Conservation (phyloP, 2,797 vertebrate species). For the Xenops minutus region DNA sequence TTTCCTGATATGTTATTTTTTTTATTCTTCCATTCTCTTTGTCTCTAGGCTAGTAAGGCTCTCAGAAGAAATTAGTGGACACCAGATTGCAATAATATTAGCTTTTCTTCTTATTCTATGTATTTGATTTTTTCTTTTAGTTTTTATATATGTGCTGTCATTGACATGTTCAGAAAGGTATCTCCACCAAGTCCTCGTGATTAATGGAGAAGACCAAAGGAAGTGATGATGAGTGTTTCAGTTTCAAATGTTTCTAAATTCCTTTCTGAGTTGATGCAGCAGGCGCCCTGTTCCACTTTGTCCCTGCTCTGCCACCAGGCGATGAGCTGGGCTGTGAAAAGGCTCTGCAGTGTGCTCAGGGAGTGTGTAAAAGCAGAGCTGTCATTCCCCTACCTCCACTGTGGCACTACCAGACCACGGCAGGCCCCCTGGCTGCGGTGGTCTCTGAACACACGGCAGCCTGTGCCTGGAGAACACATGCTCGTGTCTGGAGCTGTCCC, state of each 20-base stretch:
- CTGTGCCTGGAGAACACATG: neutral
- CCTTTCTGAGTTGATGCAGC: neutral
- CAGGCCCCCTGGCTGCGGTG: neutral
- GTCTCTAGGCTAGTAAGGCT: neutral
- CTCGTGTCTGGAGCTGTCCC: neutral
- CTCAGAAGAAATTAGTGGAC: neutral
- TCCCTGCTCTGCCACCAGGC: neutral
- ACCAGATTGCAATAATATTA: neutral
- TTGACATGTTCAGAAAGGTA: neutral
- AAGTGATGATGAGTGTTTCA: neutral
- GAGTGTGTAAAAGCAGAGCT: neutral
- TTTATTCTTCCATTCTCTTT: neutral
- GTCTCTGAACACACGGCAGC: rapidly evolving
- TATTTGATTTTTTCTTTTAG: neutral
- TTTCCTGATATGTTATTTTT: neutral
- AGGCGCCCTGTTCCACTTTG: neutral
- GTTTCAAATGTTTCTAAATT: neutral
- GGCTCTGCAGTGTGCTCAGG: neutral
- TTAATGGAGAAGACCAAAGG: neutral
- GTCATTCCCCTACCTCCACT: neutral
- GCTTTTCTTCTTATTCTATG: neutral
- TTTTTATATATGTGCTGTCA: neutral
- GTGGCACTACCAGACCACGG: neutral
- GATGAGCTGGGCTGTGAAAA: neutral
- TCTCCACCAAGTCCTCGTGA: neutral